Evolutionary conservation across 2,113 vertebrate genomes (phyloP).

Genomic region (Eptatretus burgeri): DNA sequence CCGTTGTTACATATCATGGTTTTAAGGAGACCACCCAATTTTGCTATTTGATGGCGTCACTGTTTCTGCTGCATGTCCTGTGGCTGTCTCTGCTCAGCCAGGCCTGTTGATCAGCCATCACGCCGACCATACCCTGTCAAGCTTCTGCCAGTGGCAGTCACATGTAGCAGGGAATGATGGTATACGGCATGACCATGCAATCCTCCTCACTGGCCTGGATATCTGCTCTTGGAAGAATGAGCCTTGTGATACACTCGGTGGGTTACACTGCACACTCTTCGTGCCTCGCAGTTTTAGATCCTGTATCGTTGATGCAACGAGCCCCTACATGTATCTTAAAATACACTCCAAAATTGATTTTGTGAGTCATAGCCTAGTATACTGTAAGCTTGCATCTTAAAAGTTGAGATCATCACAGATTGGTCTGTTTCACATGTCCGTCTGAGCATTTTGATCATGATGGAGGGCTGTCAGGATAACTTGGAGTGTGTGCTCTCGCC

Average conservation of each 20-base stretch:
- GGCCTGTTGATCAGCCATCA: constrained; percentile 50
- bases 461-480: too few relatives aligned
- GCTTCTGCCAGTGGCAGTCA: constrained; percentile 72
- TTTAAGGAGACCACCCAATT: constrained; percentile 7
- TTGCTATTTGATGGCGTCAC: constrained; percentile 5
- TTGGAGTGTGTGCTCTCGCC: too few relatives aligned
- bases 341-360: too few relatives aligned
- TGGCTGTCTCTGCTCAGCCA: constrained; percentile 18
- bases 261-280: background rate
- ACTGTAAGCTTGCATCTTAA: too few relatives aligned
- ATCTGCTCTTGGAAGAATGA: constrained; percentile 78
- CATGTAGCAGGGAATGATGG: constrained; percentile 30
- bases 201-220: constrained; percentile 50
- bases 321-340: too few relatives aligned
- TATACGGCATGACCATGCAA: constrained; percentile 45
- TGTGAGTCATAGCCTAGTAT: too few relatives aligned
- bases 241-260: constrained; percentile 57
- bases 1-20: constrained; percentile 8
- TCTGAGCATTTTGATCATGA: too few relatives aligned
- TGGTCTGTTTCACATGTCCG: too few relatives aligned
- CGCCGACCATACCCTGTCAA: constrained; percentile 52
- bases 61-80: constrained; percentile 6
- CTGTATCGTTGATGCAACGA: too few relatives aligned
- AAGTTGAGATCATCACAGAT: too few relatives aligned
- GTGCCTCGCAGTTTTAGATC: background rate